Conservation (phyloP, 2,888 invertebrate species). For the Andrena flavipes region DNA sequence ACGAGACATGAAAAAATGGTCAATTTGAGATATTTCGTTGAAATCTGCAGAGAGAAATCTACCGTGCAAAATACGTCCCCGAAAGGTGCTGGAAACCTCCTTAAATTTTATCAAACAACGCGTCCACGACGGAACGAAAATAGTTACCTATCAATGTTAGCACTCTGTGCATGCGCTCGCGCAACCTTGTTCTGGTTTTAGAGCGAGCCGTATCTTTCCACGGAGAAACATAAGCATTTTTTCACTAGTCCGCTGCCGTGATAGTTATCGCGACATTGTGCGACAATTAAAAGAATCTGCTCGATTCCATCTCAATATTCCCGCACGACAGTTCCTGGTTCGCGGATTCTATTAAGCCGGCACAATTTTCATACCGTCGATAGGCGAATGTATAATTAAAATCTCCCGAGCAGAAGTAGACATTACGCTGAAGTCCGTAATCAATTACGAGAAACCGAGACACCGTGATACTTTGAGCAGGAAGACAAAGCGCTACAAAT, state of each 20-base stretch:
- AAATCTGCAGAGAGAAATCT: background rate
- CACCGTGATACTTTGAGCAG: constrained; percentile 39
- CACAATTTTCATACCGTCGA: constrained; percentile 41
- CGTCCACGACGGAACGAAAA: constrained; percentile 35
- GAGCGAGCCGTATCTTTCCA: constrained; percentile 67
- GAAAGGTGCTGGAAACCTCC: background rate
- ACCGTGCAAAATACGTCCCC: background rate
- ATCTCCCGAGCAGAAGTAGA: background rate
- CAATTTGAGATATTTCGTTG: background rate
- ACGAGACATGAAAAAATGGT: background rate
- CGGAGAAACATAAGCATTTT: constrained; percentile 56
- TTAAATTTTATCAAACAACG: constrained; percentile 50
- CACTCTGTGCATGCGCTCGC: constrained; percentile 54
- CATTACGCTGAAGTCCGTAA: constrained; percentile 47
- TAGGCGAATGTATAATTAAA: constrained; percentile 51
- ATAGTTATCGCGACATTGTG: constrained; percentile 48
- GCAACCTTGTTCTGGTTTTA: constrained; percentile 69
- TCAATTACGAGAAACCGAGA: constrained; percentile 50
- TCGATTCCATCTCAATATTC: constrained; percentile 21
- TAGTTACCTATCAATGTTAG: constrained; percentile 59
- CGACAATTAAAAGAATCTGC: constrained; percentile 40
- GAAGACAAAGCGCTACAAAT: constrained; percentile 56
- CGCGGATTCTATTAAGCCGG: constrained; percentile 30
- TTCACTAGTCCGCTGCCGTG: constrained; percentile 44
- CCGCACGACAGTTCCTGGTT: constrained; percentile 44